Evolutionary conservation across 2,113 vertebrate species (phyloP).

Genomic region (Hiodon tergisus): DNA sequence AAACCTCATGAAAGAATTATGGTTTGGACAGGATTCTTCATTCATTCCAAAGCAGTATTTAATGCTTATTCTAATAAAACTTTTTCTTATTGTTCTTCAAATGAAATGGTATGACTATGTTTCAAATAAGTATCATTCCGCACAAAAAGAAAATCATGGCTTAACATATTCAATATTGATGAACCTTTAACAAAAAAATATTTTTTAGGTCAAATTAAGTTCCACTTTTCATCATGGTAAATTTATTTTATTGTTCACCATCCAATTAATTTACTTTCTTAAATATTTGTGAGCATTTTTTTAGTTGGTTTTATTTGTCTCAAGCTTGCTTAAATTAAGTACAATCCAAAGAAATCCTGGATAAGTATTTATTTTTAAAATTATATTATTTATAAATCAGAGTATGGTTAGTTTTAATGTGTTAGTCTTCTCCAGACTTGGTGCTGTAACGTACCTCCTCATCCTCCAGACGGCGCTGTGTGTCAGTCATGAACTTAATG

Average conservation of each 20-base stretch:
- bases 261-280: too few species aligned
- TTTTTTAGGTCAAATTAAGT: too few species aligned
- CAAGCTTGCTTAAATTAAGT: too few species aligned
- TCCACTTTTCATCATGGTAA: too few species aligned
- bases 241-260: too few species aligned
- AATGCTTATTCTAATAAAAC: neutral
- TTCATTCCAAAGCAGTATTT: neutral
- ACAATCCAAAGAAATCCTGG: too few species aligned
- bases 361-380: too few species aligned
- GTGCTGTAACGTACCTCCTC: conserved; percentile 81
- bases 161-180: neutral
- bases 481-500: conserved; percentile 90
- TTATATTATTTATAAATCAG: too few species aligned
- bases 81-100: neutral
- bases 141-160: neutral
- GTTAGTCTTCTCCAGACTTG: conserved; percentile 34
- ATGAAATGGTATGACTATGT: neutral
- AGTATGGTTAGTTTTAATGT: neutral
- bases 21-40: conserved; percentile 11
- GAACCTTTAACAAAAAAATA: neutral
- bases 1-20: conserved; percentile 2
- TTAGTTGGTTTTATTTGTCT: too few species aligned
- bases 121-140: too few species aligned
- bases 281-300: too few species aligned
- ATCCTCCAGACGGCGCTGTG: conserved; percentile 77